phyloP scores from a whole-genome alignment of 2,888 invertebrate species.

The Dasypogon diadema region DNA sequence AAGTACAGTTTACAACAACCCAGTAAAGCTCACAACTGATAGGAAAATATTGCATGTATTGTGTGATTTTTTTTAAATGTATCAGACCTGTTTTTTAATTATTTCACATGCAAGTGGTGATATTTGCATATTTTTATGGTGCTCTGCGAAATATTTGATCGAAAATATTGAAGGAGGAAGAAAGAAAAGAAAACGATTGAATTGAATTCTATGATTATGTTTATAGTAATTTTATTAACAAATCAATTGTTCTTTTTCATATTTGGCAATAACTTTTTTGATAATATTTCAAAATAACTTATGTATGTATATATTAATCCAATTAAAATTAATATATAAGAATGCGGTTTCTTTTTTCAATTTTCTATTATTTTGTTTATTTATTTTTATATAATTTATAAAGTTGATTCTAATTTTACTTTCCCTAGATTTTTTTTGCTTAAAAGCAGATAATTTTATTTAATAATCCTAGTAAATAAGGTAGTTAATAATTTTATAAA shows the following conservation, averaged over 20 bases:
- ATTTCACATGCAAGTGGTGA: slow-evolving; percentile 17
- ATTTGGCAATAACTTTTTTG: slow-evolving; percentile 12
- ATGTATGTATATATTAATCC: neutral
- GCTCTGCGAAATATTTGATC: slow-evolving; percentile 22
- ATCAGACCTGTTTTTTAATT: slow-evolving; percentile 19
- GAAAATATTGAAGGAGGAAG: slow-evolving; percentile 1
- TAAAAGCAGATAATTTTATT: slow-evolving; percentile 58
- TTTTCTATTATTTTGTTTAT: slow-evolving; percentile 45
- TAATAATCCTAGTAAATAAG: slow-evolving; percentile 10
- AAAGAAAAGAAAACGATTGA: slow-evolving; percentile 15
- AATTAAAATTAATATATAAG: slow-evolving; percentile 40
- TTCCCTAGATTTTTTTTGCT: slow-evolving; percentile 56
- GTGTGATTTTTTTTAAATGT: neutral
- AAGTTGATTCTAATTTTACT: slow-evolving; percentile 51
- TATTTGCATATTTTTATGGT: slow-evolving; percentile 12
- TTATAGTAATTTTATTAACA: slow-evolving; percentile 38
- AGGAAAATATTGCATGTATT: neutral
- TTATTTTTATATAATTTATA: slow-evolving; percentile 47
- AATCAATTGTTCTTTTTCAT: slow-evolving; percentile 20
- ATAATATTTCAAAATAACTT: slow-evolving; percentile 16
- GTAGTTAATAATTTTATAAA: slow-evolving; percentile 29
- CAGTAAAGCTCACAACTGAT: neutral
- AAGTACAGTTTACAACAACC: neutral
- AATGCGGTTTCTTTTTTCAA: slow-evolving; percentile 39
- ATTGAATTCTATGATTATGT: slow-evolving; percentile 22